These are phyloP conservation scores for Muscicapa striata DNA, from an alignment of 2,797 vertebrate genomes.

Conservation along the genomic window DNA sequence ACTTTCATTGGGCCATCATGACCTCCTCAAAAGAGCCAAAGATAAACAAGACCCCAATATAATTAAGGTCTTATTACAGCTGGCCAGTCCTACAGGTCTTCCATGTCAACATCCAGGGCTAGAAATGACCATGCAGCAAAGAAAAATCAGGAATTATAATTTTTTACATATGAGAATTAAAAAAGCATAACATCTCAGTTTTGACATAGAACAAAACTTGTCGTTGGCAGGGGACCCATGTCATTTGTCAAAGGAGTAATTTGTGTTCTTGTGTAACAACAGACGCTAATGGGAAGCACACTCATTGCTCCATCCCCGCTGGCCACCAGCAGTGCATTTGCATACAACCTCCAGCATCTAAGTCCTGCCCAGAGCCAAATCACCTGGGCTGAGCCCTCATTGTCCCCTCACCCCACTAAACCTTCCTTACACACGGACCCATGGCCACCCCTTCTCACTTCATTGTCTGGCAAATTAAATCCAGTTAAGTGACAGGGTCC, in stretches of 20 bases:
- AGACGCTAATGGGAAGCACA: conserved; percentile 10
- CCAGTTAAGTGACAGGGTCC: not conserved
- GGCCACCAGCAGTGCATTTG: not conserved
- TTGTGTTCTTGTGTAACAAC: conserved; percentile 39
- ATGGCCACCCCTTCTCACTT: not conserved
- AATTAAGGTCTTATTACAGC: not conserved
- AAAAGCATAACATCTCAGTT: not conserved
- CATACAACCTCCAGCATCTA: not conserved
- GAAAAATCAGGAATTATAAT: not conserved
- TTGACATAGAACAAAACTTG: not conserved
- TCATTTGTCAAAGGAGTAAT: conserved; percentile 9
- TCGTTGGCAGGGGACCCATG: not conserved
- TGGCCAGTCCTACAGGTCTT: not conserved
- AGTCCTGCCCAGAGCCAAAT: not conserved
- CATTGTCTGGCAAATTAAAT: not conserved
- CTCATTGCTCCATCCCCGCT: not conserved
- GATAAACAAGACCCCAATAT: not conserved
- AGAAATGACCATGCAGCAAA: not conserved
- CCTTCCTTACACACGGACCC: not conserved
- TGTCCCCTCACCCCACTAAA: not conserved
- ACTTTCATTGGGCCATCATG: fast-evolving
- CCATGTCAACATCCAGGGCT: not conserved
- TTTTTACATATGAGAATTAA: not conserved
- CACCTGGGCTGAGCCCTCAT: not conserved
- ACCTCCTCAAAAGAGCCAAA: not conserved